These are phyloP conservation scores for Xenopus borealis DNA, from an alignment of 2,113 vertebrate genomes.

Conservation along the genomic window DNA sequence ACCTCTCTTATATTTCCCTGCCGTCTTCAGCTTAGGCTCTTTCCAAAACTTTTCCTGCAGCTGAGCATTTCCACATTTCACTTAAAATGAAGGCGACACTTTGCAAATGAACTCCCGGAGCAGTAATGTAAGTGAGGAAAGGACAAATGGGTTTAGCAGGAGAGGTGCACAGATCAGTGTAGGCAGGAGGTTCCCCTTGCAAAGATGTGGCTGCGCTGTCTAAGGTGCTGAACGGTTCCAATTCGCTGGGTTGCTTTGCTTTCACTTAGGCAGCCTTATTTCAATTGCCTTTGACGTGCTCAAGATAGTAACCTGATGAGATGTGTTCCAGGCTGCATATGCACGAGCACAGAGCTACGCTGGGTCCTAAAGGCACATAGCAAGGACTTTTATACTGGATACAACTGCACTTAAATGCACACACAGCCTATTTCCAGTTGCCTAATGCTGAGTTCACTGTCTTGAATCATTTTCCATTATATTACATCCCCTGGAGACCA, in stretches of 20 bases:
- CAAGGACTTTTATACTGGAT: not conserved
- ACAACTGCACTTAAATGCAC: not conserved
- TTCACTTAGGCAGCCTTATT: not conserved
- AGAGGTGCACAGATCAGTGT: not conserved
- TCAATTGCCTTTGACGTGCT: conserved; percentile 11
- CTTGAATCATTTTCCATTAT: too few species aligned
- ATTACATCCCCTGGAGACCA: too few species aligned
- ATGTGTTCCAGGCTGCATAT: not conserved
- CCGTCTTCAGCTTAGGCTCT: not conserved
- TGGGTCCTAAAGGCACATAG: not conserved
- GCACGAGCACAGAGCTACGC: not conserved
- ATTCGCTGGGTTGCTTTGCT: not conserved
- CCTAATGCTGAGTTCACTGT: too few species aligned
- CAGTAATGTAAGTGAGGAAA: not conserved
- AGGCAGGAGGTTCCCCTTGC: not conserved
- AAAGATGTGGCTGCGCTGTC: conserved; percentile 51
- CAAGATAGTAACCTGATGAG: conserved; percentile 3
- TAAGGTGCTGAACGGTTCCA: conserved; percentile 52
- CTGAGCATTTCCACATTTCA: not conserved
- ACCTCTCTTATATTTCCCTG: conserved; percentile 21
- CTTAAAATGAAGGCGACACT: not conserved
- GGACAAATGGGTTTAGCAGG: not conserved
- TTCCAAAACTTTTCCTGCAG: conserved; percentile 27
- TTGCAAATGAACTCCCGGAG: not conserved
- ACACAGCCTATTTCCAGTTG: not conserved